Evolutionary conservation across 2,888 invertebrate genomes (phyloP), one percentile per base, ranked within the genome.

Genomic region (Epirrhoe tristata): DNA sequence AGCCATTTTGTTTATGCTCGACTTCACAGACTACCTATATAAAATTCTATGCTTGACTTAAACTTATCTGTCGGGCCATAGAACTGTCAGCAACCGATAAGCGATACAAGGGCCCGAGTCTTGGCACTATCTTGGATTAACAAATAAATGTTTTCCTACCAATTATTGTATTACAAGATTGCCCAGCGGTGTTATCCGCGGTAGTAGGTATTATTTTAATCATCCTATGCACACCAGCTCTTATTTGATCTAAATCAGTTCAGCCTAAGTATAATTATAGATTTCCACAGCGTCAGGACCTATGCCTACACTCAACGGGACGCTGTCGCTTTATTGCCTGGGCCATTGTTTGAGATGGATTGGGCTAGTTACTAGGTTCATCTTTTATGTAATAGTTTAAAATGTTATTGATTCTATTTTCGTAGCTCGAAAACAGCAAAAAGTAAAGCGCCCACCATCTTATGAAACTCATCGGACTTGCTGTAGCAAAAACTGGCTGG

Each of bases 1-100:
- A 61, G 78, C 81, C 81, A 80, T 80, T 68, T 79, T 79, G 75
- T 59, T 74, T 80, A n/a, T n/a, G n/a, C n/a, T n/a, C n/a, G n/a
- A n/a, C n/a, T n/a, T n/a, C n/a, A n/a, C n/a, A n/a, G n/a, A n/a
- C n/a, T n/a, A n/a, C n/a, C n/a, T n/a, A n/a, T n/a, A n/a, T n/a
- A n/a, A n/a, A n/a, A n/a, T n/a, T n/a, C n/a, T 14, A 79, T 75
- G 70, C 67, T 71, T 71, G 60, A 72, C 64, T 65, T 69, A 51
- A 60, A 51, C 63, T 69, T 64, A 61, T 66, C 66, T 64, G 67
- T 64, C 51, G 63, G 75, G 78, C 77, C 70, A 74, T 50, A 39
- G 63, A 65, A 60, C 46, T 6, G n/a, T 73, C 73, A 72, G 10
- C 55, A 63, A 34, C 53, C 36, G 67, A 63, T 58, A 65, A 65